Evolutionary conservation across 2,888 invertebrate species (phyloP).

Genomic region (Globia sparganii): DNA sequence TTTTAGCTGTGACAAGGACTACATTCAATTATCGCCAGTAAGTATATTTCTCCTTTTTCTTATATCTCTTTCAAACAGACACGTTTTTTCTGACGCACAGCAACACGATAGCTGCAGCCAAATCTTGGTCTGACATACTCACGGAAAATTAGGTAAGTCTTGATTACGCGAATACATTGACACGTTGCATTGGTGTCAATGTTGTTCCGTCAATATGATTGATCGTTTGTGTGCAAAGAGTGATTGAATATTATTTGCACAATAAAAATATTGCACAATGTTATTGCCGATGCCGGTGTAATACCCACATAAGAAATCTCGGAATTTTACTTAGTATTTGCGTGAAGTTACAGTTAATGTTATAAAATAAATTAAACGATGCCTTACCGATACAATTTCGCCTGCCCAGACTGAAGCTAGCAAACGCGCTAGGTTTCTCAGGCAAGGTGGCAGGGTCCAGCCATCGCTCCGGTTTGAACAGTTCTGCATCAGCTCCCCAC

Average conservation of each 20-base stretch:
- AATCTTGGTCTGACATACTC: too few relatives aligned
- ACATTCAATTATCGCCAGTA: too few relatives aligned
- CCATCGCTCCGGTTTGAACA: slow-evolving; percentile 79
- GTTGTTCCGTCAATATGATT: too few relatives aligned
- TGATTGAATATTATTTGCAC: too few relatives aligned
- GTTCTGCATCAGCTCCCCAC: slow-evolving; percentile 75
- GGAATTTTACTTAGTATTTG: not conserved
- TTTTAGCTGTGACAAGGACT: too few relatives aligned
- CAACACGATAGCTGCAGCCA: too few relatives aligned
- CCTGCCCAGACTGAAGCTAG: slow-evolving; percentile 75
- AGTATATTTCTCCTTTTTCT: too few relatives aligned
- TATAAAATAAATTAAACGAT: not conserved
- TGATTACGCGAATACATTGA: too few relatives aligned
- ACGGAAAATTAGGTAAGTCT: too few relatives aligned
- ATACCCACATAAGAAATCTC: not conserved
- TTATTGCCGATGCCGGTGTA: not conserved
- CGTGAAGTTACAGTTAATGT: not conserved
- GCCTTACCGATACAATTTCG: slow-evolving; percentile 76
- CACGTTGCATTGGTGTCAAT: too few relatives aligned
- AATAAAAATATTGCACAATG: too few relatives aligned
- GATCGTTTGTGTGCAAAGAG: too few relatives aligned
- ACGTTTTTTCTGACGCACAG: not conserved
- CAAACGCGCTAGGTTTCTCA: slow-evolving; percentile 69
- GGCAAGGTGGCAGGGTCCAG: slow-evolving; percentile 71
- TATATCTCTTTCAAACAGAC: not conserved